These are phyloP conservation scores for Esox niger DNA, from an alignment of 2,113 vertebrate species.

Conservation along the genomic window DNA sequence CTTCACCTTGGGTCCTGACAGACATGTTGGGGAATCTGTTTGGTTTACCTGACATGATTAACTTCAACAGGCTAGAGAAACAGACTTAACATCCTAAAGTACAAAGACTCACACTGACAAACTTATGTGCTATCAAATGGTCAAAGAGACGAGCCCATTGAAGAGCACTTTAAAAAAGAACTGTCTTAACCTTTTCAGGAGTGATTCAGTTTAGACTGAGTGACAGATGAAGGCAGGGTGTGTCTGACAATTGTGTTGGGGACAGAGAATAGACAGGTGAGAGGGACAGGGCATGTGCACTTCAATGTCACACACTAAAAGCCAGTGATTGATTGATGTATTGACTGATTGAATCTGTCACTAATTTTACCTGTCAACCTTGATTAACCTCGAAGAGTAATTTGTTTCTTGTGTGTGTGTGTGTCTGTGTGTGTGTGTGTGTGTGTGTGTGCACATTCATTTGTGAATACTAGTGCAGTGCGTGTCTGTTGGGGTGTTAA, in stretches of 20 bases:
- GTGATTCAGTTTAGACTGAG: neutral
- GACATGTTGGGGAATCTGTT: too few species aligned
- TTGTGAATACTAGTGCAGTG: neutral
- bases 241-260: constrained; percentile 16
- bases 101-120: neutral
- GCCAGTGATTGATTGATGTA: constrained; percentile 41
- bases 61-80: neutral
- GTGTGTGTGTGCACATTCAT: neutral
- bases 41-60: neutral
- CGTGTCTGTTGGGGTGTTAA: constrained; percentile 41
- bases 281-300: neutral
- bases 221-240: constrained; percentile 7
- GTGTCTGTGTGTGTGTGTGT: constrained; percentile 23
- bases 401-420: constrained; percentile 39
- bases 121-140: neutral
- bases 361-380: constrained; percentile 45
- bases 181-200: neutral
- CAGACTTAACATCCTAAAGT: too few species aligned
- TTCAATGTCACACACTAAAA: neutral
- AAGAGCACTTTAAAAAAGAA: neutral
- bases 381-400: constrained; percentile 49
- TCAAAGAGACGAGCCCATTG: neutral
- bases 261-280: constrained; percentile 14
- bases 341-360: constrained; percentile 51
- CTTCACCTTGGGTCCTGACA: too few species aligned